Percentiles rank a stretch among this genome's conserved stretches.
phyloP scores from a whole-genome alignment of 2,113 vertebrate species.

The Tetraodon nigroviridis region DNA sequence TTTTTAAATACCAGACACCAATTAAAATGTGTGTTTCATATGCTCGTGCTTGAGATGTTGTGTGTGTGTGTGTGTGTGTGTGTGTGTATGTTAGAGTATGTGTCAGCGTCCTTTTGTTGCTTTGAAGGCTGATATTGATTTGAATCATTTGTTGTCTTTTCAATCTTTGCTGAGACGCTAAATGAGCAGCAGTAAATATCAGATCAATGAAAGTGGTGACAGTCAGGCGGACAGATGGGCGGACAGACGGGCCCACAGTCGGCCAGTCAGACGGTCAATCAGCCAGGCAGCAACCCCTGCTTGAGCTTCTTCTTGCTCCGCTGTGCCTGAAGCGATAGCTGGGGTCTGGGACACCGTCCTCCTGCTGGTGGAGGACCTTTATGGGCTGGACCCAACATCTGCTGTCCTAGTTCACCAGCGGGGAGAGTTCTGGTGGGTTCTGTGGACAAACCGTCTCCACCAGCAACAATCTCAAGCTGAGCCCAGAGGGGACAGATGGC shows the following conservation, averaged over 20 bases:
- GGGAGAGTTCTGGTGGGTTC: background rate
- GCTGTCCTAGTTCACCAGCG: conserved; percentile 5
- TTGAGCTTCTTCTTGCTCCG: background rate
- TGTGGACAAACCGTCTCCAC: background rate
- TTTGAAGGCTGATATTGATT: too few relatives aligned
- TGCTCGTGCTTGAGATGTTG: too few relatives aligned
- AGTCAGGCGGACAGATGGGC: background rate
- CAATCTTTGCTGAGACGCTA: background rate
- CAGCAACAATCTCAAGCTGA: conserved; percentile 13
- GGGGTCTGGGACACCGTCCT: background rate
- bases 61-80: too few relatives aligned
- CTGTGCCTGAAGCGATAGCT: background rate
- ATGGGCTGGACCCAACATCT: conserved; percentile 19
- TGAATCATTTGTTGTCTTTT: too few relatives aligned
- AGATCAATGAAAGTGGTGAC: background rate
- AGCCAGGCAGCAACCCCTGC: background rate
- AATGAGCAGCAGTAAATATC: conserved; percentile 1
- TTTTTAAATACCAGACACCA: too few relatives aligned
- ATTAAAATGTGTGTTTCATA: too few relatives aligned
- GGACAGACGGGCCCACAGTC: too few relatives aligned
- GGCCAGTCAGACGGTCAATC: background rate
- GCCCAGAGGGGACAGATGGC: conserved; percentile 13
- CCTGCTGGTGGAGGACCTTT: background rate
- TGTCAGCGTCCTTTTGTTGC: background rate
- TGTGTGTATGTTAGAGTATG: background rate